Percentiles rank a stretch among this genome's conserved stretches.
Conservation (phyloP, 2,797 vertebrate species). For the Petrocephalus sullivani region DNA sequence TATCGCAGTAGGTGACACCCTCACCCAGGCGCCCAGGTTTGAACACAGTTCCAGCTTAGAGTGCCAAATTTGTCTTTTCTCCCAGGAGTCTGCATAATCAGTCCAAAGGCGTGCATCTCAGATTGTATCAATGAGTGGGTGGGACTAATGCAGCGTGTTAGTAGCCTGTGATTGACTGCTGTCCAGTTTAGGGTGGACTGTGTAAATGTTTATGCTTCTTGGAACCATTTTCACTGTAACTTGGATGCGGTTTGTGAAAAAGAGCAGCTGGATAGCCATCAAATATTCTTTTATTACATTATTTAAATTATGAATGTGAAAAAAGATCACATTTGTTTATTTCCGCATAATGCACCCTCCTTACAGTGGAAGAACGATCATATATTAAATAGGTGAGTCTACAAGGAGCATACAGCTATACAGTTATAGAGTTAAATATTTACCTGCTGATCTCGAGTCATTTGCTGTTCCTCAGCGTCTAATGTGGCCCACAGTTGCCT, state of each 20-base stretch:
- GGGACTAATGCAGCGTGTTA: background rate
- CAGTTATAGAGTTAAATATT: conserved; percentile 1
- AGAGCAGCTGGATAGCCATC: background rate
- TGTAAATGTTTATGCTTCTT: background rate
- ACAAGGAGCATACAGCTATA: background rate
- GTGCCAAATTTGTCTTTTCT: background rate
- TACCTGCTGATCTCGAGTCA: background rate
- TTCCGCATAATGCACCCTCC: background rate
- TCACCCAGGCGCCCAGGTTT: background rate
- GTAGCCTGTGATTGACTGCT: background rate
- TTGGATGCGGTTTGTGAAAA: background rate
- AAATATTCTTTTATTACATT: background rate
- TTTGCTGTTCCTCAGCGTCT: background rate
- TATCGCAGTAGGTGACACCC: background rate
- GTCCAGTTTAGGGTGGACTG: background rate
- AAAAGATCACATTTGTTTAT: background rate
- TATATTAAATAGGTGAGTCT: background rate
- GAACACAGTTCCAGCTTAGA: background rate
- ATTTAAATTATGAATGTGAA: background rate
- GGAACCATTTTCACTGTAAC: background rate
- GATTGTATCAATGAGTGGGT: background rate
- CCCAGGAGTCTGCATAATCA: background rate
- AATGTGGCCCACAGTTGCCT: background rate
- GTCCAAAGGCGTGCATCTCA: background rate
- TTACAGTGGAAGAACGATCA: background rate